Evolutionary conservation across 1,140 invertebrate species (phyloP).

Genomic region (Tenebrio molitor): DNA sequence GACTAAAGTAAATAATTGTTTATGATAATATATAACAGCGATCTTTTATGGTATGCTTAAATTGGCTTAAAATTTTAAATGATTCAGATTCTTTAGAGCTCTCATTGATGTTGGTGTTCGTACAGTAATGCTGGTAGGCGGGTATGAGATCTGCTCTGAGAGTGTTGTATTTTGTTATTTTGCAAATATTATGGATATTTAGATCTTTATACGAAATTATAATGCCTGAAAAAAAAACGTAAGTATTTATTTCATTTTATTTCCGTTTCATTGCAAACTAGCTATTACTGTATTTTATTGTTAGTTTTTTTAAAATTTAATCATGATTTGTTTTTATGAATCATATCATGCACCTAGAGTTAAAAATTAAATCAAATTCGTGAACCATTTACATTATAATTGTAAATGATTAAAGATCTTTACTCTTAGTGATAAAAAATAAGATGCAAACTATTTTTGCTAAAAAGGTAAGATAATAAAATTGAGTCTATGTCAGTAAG

Average conservation of each 20-base stretch:
- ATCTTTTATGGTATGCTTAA: conserved; percentile 34
- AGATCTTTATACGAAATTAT: conserved; percentile 21
- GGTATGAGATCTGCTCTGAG: conserved; percentile 24
- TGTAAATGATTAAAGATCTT: no score
- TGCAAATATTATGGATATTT: conserved; percentile 35
- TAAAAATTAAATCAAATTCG: no score
- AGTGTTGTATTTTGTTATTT: conserved; percentile 25
- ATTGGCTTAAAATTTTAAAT: conserved; percentile 33
- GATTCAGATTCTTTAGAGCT: conserved; percentile 31
- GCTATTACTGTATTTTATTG: no score
- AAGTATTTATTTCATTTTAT: conserved; percentile 5
- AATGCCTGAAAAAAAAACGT: conserved; percentile 16
- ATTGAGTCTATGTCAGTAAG: no score
- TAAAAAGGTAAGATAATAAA: no score
- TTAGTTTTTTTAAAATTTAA: no score
- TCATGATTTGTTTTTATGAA: no score
- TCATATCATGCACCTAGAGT: no score
- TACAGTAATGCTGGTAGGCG: conserved; percentile 9
- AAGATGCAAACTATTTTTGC: no score
- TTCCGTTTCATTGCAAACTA: no score
- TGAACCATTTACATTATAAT: no score
- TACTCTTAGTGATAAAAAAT: no score
- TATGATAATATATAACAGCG: conserved; percentile 29
- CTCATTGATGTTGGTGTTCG: conserved; percentile 11
- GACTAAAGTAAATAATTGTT: conserved; percentile 35